Evolutionary conservation across 2,797 vertebrate genomes (phyloP).

Genomic region (Chaunax sp.): DNA sequence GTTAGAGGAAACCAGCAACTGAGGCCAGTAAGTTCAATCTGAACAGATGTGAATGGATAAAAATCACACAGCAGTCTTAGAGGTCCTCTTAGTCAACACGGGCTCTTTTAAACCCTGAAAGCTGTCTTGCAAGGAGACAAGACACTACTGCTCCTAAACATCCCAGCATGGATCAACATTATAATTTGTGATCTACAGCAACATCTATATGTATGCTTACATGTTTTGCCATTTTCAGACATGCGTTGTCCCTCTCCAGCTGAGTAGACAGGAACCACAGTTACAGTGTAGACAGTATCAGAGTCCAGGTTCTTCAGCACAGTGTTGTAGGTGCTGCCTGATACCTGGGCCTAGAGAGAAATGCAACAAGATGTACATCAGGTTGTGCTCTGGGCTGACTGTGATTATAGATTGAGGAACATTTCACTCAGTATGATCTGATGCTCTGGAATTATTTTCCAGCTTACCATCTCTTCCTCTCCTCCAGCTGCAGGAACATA

Average conservation of each 20-base stretch:
- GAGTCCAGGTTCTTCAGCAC: conserved; percentile 91
- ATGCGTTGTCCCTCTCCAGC: conserved; percentile 91
- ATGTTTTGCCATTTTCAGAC: conserved; percentile 92
- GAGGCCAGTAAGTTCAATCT: conserved; percentile 62
- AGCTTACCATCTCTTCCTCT: conserved; percentile 89
- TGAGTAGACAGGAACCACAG: conserved; percentile 90
- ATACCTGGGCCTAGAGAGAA: conserved; percentile 85
- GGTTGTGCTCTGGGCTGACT: background rate
- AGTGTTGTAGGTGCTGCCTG: conserved; percentile 90
- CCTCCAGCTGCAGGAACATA: conserved; percentile 89
- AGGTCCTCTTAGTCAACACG: background rate
- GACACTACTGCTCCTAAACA: background rate
- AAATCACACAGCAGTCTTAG: conserved; percentile 29
- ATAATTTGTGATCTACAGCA: background rate
- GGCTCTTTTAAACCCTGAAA: conserved; percentile 14
- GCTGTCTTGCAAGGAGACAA: conserved; percentile 15
- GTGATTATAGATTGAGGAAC: background rate
- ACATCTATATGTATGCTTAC: conserved; percentile 81
- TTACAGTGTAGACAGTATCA: conserved; percentile 90
- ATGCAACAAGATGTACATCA: conserved; percentile 10
- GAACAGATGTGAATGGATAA: conserved; percentile 56
- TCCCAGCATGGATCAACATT: background rate
- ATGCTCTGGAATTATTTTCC: background rate
- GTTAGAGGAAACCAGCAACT: conserved; percentile 40
- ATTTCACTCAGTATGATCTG: background rate